phyloP scores from a whole-genome alignment of 2,888 invertebrate species.

The Sinhomidia bicolor region DNA sequence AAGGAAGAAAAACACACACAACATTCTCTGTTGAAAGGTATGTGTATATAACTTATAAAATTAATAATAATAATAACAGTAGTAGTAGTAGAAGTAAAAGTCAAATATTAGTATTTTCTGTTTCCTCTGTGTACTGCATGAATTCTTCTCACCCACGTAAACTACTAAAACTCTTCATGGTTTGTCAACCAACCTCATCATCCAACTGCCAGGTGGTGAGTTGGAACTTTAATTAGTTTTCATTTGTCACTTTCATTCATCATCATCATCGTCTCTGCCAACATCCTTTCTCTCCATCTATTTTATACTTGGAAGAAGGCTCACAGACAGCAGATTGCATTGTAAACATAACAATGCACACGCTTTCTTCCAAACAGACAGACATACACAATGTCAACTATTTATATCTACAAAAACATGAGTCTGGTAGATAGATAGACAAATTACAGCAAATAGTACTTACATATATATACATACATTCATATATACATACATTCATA shows the following conservation, averaged over 20 bases:
- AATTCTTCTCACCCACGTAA: neutral
- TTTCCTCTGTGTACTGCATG: neutral
- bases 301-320: neutral
- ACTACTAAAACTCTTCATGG: neutral
- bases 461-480: too few relatives aligned
- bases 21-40: slow-evolving; percentile 1
- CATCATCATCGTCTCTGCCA: slow-evolving; percentile 26
- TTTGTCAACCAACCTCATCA: slow-evolving; percentile 29
- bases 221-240: slow-evolving; percentile 72
- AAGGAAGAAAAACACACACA: neutral
- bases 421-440: too few relatives aligned
- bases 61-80: too few relatives aligned
- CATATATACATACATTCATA: neutral
- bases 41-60: neutral
- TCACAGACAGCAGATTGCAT: slow-evolving; percentile 1
- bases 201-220: slow-evolving; percentile 61
- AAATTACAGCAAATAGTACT: too few relatives aligned
- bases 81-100: too few relatives aligned
- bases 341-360: neutral
- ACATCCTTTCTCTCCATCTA: neutral
- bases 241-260: slow-evolving; percentile 67
- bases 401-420: too few relatives aligned
- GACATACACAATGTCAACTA: too few relatives aligned
- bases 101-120: neutral
- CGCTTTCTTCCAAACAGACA: too few relatives aligned